phyloP scores from a whole-genome alignment of 2,797 vertebrate species.

The Aulostomus chinensis region DNA sequence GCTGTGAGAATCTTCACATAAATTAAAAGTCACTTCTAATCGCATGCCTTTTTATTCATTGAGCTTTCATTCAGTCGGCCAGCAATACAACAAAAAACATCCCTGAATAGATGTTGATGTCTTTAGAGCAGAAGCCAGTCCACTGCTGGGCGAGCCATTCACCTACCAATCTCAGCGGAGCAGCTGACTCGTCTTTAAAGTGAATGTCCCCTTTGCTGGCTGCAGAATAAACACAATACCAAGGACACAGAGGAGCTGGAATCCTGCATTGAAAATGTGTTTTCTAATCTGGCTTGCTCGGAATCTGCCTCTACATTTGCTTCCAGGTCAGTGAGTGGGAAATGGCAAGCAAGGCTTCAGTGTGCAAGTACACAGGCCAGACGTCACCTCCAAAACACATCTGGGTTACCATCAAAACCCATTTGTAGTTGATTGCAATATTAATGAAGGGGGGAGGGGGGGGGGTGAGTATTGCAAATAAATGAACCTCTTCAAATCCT shows the following conservation, averaged over 20 bases:
- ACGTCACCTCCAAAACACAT: slow-evolving; percentile 34
- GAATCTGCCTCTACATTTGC: slow-evolving; percentile 51
- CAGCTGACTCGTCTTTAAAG: slow-evolving; percentile 37
- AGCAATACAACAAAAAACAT: slow-evolving; percentile 5
- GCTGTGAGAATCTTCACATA: slow-evolving; percentile 1
- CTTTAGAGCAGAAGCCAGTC: slow-evolving; percentile 20
- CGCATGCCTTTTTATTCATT: slow-evolving; percentile 2
- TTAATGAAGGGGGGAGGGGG: slow-evolving; percentile 20
- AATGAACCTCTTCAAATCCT: not conserved
- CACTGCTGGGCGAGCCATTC: slow-evolving; percentile 32
- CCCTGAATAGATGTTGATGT: slow-evolving; percentile 21
- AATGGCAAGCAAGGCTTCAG: slow-evolving; percentile 37
- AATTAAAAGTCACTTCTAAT: slow-evolving; percentile 8
- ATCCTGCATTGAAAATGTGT: slow-evolving; percentile 30
- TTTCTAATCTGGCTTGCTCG: slow-evolving; percentile 36
- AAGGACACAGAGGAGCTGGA: slow-evolving; percentile 17
- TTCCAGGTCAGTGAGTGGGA: slow-evolving; percentile 68
- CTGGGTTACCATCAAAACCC: slow-evolving; percentile 29
- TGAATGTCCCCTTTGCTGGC: slow-evolving; percentile 31
- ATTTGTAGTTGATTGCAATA: slow-evolving; percentile 36
- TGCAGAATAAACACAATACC: slow-evolving; percentile 28
- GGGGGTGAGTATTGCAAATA: too few species aligned
- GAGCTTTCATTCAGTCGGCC: slow-evolving; percentile 13
- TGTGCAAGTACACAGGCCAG: slow-evolving; percentile 18
- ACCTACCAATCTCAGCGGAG: slow-evolving; percentile 19